Percentiles rank a stretch among this genome's conserved stretches.
Conservation (phyloP, 2,113 vertebrate genomes). For the Takifugu bimaculatus region DNA sequence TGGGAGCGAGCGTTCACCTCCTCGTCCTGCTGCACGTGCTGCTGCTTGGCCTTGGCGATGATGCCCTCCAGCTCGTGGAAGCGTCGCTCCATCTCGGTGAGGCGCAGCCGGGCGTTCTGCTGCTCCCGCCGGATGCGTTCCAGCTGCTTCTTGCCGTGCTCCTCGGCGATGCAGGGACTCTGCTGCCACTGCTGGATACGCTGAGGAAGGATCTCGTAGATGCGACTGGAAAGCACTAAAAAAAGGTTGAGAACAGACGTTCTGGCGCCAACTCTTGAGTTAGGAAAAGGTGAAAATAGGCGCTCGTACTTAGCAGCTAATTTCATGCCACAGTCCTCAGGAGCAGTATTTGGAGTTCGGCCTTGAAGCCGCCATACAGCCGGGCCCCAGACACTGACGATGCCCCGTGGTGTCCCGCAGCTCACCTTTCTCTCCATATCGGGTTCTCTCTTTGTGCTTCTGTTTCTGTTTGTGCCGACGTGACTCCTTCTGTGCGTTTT, state of each 20-base stretch:
- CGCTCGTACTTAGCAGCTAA: conserved; percentile 87
- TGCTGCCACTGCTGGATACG: conserved; percentile 98
- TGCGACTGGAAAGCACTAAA: conserved; percentile 75
- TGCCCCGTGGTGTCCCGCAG: conserved; percentile 71
- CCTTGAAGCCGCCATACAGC: conserved; percentile 79
- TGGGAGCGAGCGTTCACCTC: conserved; percentile 73
- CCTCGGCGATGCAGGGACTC: conserved; percentile 92
- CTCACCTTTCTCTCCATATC: conserved; percentile 80
- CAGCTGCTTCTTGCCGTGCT: conserved; percentile 91
- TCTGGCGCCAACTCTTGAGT: neutral
- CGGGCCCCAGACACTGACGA: conserved; percentile 88
- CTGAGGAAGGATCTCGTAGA: conserved; percentile 95
- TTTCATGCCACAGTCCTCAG: conserved; percentile 93
- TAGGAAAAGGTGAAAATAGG: neutral
- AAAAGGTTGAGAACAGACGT: neutral
- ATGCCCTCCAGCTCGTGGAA: conserved; percentile 93
- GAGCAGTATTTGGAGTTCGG: conserved; percentile 90
- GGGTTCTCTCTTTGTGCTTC: conserved; percentile 83
- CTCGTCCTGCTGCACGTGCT: conserved; percentile 89
- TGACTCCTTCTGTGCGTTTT: conserved; percentile 80
- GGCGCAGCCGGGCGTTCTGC: conserved; percentile 85
- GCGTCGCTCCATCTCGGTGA: conserved; percentile 92
- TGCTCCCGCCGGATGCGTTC: conserved; percentile 91
- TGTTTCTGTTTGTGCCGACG: conserved; percentile 90
- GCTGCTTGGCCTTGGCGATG: conserved; percentile 92